A percentile compares a stretch with the other conserved stretches of the same genome.
These are phyloP conservation scores for Agrochola circellaris DNA, from an alignment of 2,888 invertebrate genomes.

Conservation along the genomic window DNA sequence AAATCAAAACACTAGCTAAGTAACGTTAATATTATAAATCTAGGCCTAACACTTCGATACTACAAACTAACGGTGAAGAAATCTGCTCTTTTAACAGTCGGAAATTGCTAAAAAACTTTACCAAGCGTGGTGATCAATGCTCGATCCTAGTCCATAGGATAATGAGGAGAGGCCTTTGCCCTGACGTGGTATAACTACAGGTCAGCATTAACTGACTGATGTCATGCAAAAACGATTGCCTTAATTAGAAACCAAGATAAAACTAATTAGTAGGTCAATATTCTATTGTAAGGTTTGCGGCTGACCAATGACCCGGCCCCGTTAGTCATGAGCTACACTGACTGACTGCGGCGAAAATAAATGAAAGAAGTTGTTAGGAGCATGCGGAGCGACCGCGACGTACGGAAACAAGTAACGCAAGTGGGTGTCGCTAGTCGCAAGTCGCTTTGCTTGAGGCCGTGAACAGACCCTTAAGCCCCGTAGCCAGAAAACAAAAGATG, in stretches of 20 bases:
- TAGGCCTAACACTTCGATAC: background rate
- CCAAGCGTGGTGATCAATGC: background rate
- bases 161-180: background rate
- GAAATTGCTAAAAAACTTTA: background rate
- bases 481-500: background rate
- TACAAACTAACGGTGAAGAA: background rate
- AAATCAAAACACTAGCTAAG: no score
- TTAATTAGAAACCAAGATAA: slow-evolving; percentile 35
- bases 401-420: no score
- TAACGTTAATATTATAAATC: no score
- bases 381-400: no score
- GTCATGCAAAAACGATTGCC: slow-evolving; percentile 24
- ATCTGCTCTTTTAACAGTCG: background rate
- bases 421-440: no score
- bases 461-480: background rate
- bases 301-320: slow-evolving; percentile 20
- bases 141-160: background rate
- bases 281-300: slow-evolving; percentile 12
- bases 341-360: no score
- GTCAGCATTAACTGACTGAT: background rate
- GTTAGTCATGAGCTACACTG: background rate
- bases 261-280: slow-evolving; percentile 37
- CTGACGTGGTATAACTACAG: slow-evolving; percentile 1
- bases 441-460: background rate
- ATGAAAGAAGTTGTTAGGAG: no score